Evolutionary conservation across 2,113 vertebrate species (phyloP).

Genomic region (Paedocypris sp.): DNA sequence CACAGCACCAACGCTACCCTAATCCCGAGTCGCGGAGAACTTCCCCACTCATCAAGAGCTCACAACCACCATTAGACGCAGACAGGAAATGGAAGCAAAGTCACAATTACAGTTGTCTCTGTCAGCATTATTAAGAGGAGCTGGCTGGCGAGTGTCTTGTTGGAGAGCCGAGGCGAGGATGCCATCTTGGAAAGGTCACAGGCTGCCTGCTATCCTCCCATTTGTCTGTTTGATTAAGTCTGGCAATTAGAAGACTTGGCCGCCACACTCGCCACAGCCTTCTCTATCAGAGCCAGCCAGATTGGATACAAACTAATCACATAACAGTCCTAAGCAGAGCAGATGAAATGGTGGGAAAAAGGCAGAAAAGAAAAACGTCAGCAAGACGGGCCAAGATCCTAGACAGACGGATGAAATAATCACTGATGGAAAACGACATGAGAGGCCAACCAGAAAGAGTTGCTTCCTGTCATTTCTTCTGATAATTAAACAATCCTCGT

Average conservation of each 20-base stretch:
- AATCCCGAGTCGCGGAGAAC: conserved; percentile 6
- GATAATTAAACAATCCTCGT: conserved; percentile 32
- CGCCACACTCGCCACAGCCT: conserved; percentile 22
- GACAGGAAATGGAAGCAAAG: conserved; percentile 25
- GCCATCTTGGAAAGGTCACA: conserved; percentile 56
- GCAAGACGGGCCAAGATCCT: conserved; percentile 32
- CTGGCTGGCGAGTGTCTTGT: conserved; percentile 48
- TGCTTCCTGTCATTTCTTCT: conserved; percentile 35
- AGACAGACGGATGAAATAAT: conserved; percentile 32
- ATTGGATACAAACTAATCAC: conserved; percentile 57
- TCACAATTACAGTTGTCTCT: conserved; percentile 23
- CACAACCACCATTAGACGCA: conserved; percentile 27
- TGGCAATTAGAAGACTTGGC: conserved; percentile 54
- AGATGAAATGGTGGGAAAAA: conserved; percentile 1
- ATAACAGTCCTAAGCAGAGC: conserved; percentile 11
- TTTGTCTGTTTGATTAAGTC: conserved; percentile 62
- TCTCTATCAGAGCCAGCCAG: conserved; percentile 39
- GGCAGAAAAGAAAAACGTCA: conserved; percentile 38
- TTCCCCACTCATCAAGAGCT: conserved; percentile 24
- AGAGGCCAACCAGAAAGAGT: not conserved
- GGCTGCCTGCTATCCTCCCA: conserved; percentile 42
- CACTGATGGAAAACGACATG: conserved; percentile 39
- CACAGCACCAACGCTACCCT: conserved; percentile 28
- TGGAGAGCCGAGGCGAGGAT: conserved; percentile 26
- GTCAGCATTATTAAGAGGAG: conserved; percentile 40